Evolutionary conservation across 2,888 invertebrate species (phyloP), one percentile per base, ranked within the genome.

Genomic region (Gasteruption jaculator): DNA sequence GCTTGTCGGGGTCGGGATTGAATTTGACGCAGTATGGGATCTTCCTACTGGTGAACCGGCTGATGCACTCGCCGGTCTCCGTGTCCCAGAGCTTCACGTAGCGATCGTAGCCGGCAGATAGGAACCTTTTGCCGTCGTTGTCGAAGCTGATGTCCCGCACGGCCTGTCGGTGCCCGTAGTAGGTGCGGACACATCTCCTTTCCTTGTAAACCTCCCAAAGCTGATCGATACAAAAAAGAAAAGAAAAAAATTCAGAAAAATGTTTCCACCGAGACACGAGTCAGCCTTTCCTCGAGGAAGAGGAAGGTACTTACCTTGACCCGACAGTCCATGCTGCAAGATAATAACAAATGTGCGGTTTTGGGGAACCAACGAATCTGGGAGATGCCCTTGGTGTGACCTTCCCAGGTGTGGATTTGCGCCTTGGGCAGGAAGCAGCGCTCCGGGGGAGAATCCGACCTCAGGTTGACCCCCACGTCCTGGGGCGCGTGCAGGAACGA

Each of bases 21-120:
- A 96, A 99, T 75, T 95, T 96, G 30, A 91, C 88, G 71, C 97
- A 99, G 73, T 96, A 99, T 0, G 99, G 92, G 60, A 97, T 92
- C 73, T 99, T 99, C 40, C 93, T 81, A 34, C 92, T 95, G 12
- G 94, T 92, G 74, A 96, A 99, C 29, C 93, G 77, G 0, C 83
- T 82, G 20, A 89, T 71, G 46, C 89, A 91, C 53, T 81, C 81
- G 31, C 97, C 97, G 0, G 91, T 91, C 76, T 99, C 99, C 0
- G 97, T 97, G 71, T 99, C 97, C 99, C 99, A 99, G 29, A 99
- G 74, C 74, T 99, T 99, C 43, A 97, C 91, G 65, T 91, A 96
- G 38, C 95, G 83, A 75, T 99, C 97, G 73, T 95, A 97, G 76
- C 95, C 95, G 27, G 96, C 95, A 0, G 95, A 95, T 3, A 99